Base-by-base conservation (phyloP, 2,113 vertebrate genomes). In the Taurulus bubalis region DNA sequence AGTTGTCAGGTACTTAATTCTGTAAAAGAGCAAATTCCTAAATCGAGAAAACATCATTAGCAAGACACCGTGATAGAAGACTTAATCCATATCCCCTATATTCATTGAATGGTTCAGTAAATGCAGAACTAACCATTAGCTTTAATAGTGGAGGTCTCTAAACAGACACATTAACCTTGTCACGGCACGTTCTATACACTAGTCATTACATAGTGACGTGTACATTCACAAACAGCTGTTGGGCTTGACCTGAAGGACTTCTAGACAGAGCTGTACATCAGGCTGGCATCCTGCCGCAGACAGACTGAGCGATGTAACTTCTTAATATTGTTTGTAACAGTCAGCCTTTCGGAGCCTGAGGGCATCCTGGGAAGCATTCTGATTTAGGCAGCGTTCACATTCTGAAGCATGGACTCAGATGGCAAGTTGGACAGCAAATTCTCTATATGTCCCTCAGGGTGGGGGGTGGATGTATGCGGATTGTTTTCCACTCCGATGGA, bases 331-430 rank as follows among this genome's bases (percentile, higher is more conserved):
- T 85, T 78, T 84, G 36, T 82, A 32, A 71, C 60, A n/a, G 26
- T 24, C 55, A 70, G 79, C 71, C 67, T 71, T 22, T 80, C 60
- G 71, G 81, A 64, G 40, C 63, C 82, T 49, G 20, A 9, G 51
- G 72, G 70, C 47, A 47, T 80, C 56, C 63, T 60, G 71, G 55
- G 83, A 83, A 73, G 73, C 51, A 80, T 74, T 79, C 62, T 24
- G 79, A 82, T 75, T 0, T 8, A 76, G 77, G 64, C 70, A 69
- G 40, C 11, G 3, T 55, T 56, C 59, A 60, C 72, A 62, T 66
- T 49, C 56, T 86, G 77, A 66, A 85, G 84, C 71, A 56, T 85
- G 86, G 91, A 89, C 94, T 94, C 95, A 95, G 94, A 91, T 95
- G 94, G 92, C 81, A 83, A 32, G 45, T 79, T 81, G 40, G 68